These are phyloP conservation scores for Apamea epomidion DNA, from an alignment of 2,888 invertebrate species.

Conservation along the genomic window DNA sequence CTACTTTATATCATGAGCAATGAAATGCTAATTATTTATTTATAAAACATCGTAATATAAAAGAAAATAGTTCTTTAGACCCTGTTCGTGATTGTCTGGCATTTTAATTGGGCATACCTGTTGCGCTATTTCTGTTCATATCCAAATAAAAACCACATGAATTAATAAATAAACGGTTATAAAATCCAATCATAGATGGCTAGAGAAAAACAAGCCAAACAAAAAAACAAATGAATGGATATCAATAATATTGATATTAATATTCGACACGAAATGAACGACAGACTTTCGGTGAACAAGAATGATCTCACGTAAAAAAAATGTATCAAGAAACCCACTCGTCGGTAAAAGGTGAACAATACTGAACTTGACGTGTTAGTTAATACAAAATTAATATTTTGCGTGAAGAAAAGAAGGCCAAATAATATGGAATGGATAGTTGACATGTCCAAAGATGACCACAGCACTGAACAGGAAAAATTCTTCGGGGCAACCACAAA, in stretches of 20 bases:
- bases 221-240: not conserved
- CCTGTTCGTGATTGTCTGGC: no score
- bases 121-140: not conserved
- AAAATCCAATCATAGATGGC: not conserved
- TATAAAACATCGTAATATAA: no score
- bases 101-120: not conserved
- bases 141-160: not conserved
- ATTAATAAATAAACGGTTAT: not conserved
- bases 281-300: slow-evolving; percentile 10
- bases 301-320: not conserved
- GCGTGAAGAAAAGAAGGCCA: not conserved
- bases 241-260: not conserved
- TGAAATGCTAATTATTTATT: no score
- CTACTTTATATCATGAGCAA: no score
- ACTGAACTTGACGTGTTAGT: not conserved
- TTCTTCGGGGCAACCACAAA: no score
- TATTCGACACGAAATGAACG: not conserved
- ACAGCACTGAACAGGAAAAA: not conserved
- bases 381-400: not conserved
- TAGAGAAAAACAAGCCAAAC: not conserved
- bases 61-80: no score
- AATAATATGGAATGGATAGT: not conserved
- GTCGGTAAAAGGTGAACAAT: not conserved
- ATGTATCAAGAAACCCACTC: no score
- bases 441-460: not conserved